Percentiles rank a stretch among this genome's conserved stretches.
Evolutionary conservation across 1,140 invertebrate species (phyloP).

Genomic region (Sycophila sp.): DNA sequence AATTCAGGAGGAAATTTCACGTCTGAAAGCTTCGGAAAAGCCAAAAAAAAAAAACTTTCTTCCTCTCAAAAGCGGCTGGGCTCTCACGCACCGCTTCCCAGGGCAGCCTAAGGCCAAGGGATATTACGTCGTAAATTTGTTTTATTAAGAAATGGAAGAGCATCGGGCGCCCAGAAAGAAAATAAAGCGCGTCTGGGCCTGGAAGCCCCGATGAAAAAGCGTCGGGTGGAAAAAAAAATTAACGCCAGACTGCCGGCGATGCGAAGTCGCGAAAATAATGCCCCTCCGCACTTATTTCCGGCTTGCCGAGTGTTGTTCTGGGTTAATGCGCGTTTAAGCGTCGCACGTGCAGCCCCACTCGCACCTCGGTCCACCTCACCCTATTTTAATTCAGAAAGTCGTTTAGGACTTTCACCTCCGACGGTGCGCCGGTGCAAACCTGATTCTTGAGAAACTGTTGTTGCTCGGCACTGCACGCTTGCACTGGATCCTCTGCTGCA

Average conservation of each 20-base stretch:
- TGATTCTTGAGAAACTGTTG: too few species aligned
- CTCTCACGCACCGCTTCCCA: too few species aligned
- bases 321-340: conserved; percentile 10
- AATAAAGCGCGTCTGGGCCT: background rate
- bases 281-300: background rate
- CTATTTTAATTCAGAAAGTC: conserved; percentile 14
- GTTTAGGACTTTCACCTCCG: background rate
- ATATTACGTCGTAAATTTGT: conserved; percentile 18
- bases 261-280: background rate
- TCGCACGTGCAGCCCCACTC: background rate
- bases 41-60: background rate
- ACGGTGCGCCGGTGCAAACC: too few species aligned
- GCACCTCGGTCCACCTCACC: too few species aligned
- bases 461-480: too few species aligned
- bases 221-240: background rate
- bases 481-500: too few species aligned
- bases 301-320: background rate
- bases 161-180: background rate
- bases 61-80: background rate
- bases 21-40: too few species aligned
- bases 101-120: background rate
- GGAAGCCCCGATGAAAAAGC: background rate
- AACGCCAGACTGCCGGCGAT: background rate
- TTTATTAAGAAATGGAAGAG: conserved; percentile 11
- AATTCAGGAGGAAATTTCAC: too few species aligned